A percentile compares a stretch with the other conserved stretches of the same genome.
These are phyloP conservation scores for Saguinus midas DNA, from an alignment of 2,113 vertebrate species.

Conservation along the genomic window DNA sequence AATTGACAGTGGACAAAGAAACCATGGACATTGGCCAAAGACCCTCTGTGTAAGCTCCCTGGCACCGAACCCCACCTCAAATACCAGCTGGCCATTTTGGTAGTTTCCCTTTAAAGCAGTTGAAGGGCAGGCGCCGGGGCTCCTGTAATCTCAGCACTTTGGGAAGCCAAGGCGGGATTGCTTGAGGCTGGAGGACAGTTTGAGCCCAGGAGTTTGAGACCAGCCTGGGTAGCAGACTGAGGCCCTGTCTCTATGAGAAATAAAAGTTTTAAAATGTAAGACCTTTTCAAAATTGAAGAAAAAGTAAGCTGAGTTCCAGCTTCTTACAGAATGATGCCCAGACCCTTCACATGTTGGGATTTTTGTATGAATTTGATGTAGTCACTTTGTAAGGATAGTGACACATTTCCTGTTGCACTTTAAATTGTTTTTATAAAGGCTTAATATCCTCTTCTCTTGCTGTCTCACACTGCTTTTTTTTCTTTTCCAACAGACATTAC, in stretches of 20 bases:
- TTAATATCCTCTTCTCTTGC: not conserved
- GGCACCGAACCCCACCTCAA: not conserved
- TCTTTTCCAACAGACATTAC: not conserved
- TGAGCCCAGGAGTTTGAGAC: too few species aligned
- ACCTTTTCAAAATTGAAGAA: not conserved
- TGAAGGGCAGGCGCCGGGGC: too few species aligned
- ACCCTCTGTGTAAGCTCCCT: not conserved
- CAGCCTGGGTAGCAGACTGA: too few species aligned
- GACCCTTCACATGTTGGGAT: not conserved
- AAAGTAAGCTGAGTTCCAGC: not conserved
- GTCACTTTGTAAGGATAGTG: not conserved
- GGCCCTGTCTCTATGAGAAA: too few species aligned
- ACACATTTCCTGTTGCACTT: not conserved
- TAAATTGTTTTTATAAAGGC: not conserved
- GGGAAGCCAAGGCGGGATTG: too few species aligned
- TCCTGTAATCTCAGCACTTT: too few species aligned
- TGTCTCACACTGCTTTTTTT: not conserved
- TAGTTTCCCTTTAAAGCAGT: not conserved
- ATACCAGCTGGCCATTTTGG: not conserved
- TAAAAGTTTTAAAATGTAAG: too few species aligned
- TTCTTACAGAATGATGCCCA: not conserved
- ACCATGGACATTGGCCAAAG: not conserved
- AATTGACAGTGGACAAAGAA: not conserved
- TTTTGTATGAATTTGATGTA: not conserved
- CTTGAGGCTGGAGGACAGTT: too few species aligned